These are phyloP conservation scores for Vanessa atalanta DNA, from an alignment of 1,140 invertebrate species.

Conservation along the genomic window DNA sequence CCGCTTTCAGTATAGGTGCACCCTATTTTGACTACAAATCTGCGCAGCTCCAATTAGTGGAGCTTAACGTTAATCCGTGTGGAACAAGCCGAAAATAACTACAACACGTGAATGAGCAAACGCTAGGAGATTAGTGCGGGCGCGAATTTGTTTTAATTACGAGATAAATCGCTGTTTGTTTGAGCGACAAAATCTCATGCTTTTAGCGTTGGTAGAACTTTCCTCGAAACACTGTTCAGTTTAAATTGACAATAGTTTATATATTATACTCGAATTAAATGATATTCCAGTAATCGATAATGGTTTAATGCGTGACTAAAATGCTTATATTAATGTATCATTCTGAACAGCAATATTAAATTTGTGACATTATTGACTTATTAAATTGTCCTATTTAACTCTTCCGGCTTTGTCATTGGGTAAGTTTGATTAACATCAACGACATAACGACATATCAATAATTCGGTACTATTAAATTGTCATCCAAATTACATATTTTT, in stretches of 20 bases:
- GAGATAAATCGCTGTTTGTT: constrained; percentile 20
- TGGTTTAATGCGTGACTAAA: no score
- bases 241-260: neutral
- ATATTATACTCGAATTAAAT: neutral
- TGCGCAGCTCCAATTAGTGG: constrained; percentile 60
- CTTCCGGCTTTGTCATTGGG: no score
- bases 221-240: neutral
- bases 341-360: no score
- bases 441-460: no score
- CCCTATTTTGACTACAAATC: constrained; percentile 39
- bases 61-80: constrained; percentile 59
- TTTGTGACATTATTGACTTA: no score
- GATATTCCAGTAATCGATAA: neutral
- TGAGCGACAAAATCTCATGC: constrained; percentile 3
- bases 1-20: constrained; percentile 14
- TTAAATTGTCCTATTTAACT: no score
- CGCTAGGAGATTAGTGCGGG: constrained; percentile 38
- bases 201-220: neutral
- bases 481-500: no score
- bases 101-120: constrained; percentile 55
- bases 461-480: no score
- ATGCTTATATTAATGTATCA: no score
- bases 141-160: constrained; percentile 56
- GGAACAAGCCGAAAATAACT: constrained; percentile 62
- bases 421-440: no score